Evolutionary conservation across 2,888 invertebrate genomes (phyloP), one percentile per base, ranked within the genome.

Genomic region (Clistopyga incitator): DNA sequence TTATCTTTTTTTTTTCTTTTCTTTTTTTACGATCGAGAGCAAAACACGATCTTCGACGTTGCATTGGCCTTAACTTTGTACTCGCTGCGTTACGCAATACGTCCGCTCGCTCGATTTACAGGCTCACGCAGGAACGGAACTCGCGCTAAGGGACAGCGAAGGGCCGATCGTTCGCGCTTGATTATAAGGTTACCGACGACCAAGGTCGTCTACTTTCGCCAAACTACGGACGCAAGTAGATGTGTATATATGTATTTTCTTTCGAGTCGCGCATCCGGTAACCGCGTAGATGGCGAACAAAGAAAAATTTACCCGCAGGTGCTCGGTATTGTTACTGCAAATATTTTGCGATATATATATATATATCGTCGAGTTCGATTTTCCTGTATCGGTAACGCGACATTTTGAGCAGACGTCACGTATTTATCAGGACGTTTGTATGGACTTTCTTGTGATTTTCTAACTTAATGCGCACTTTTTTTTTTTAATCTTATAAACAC

Each of bases 31-130:
- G 72, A 72, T 20, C 59, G 23, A 29, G 67, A 80, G 54, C 61
- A 78, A 56, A 61, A 25, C 47, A 45, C 72, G 72, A 72, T 68
- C 78, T 78, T 77, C 76, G 85, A n/a, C 86, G 85, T 86, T 83
- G 20, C 83, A 83, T 83, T 83, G 82, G 82, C 78, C 56, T 67
- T 52, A 52, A 70, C 13, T 71, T 42, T 56, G 6, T n/a, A 71
- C 67, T 56, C 29, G 52, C 18, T 38, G 1, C 11, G 38, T 71
- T 56, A 50, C 38, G 75, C 13, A 59, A 77, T 65, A 65, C 56
- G 56, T 25, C 3, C n/a, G 52, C 45, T 65, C 56, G 23, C 50
- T 61, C 54, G 67, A 78, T 25, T n/a, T 13, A 74, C 10, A 47
- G 20, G 13, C 15, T 29, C 15, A 4, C 15, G 1, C 45, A 50